Percentiles rank a stretch among this genome's conserved stretches.
These are phyloP conservation scores for Noturus placidus DNA, from an alignment of 2,113 vertebrate species.

Conservation along the genomic window DNA sequence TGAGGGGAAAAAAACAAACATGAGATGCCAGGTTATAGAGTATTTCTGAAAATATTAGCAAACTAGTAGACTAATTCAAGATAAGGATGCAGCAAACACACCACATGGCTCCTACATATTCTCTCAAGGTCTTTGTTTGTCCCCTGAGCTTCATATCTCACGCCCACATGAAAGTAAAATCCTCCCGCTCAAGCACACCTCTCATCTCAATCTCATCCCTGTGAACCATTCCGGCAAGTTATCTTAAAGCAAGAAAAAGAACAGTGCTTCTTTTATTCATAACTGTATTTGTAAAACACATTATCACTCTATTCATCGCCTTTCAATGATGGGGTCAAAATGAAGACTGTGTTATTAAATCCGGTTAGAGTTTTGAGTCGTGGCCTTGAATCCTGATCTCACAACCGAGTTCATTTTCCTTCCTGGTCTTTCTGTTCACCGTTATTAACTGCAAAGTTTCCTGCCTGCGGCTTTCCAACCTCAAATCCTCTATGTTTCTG, in stretches of 20 bases:
- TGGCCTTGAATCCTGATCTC: constrained; percentile 61
- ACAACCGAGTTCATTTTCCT: constrained; percentile 60
- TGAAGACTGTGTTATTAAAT: background rate
- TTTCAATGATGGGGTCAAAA: background rate
- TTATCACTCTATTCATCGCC: background rate
- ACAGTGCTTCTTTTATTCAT: background rate
- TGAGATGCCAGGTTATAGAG: background rate
- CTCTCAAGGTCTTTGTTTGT: background rate
- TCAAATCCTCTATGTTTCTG: constrained; percentile 27
- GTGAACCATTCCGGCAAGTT: background rate
- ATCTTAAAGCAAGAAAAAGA: background rate
- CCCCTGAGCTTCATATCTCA: background rate
- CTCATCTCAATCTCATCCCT: background rate
- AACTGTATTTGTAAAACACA: background rate
- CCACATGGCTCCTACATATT: background rate
- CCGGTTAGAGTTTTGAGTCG: constrained; percentile 12
- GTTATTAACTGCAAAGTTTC: constrained; percentile 24
- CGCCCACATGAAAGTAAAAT: background rate
- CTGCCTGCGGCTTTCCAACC: background rate
- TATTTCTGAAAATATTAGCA: background rate
- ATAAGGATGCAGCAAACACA: background rate
- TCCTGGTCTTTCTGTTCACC: constrained; percentile 41
- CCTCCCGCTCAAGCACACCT: background rate
- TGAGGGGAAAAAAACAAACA: too few species aligned
- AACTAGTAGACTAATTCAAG: background rate